A percentile compares a stretch with the other conserved stretches of the same genome.
phyloP scores from a whole-genome alignment of 2,888 invertebrate genomes.

The Allygus modestus region DNA sequence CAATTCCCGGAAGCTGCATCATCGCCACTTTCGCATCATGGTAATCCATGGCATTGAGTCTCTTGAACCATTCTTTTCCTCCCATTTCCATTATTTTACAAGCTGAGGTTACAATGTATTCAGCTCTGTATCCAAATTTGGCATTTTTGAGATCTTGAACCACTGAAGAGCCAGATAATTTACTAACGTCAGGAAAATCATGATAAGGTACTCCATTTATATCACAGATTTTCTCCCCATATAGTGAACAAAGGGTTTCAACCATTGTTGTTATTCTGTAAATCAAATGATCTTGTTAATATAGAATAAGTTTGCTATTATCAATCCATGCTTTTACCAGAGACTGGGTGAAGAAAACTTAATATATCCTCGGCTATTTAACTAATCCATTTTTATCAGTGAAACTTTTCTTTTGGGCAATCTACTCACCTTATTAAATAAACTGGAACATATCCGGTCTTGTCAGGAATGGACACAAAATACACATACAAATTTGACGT shows the following conservation, averaged over 20 bases:
- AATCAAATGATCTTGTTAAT: slow-evolving; percentile 14
- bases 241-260: slow-evolving; percentile 89
- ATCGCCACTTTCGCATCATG: slow-evolving; percentile 85
- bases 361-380: no score
- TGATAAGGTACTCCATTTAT: slow-evolving; percentile 82
- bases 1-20: slow-evolving; percentile 91
- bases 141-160: slow-evolving; percentile 84
- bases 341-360: no score
- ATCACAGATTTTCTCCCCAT: slow-evolving; percentile 86
- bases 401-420: no score
- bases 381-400: no score
- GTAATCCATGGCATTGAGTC: slow-evolving; percentile 83
- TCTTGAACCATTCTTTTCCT: slow-evolving; percentile 84
- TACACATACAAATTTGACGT: no score
- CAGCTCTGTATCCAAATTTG: slow-evolving; percentile 93
- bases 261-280: slow-evolving; percentile 92
- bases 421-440: no score
- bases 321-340: no score
- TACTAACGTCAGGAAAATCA: slow-evolving; percentile 88
- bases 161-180: slow-evolving; percentile 80
- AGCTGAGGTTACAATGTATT: slow-evolving; percentile 89
- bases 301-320: no score
- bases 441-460: no score
- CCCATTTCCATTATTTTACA: slow-evolving; percentile 83
- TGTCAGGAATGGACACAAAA: no score